phyloP scores from a whole-genome alignment of 1,140 invertebrate genomes.

The Pinna nobilis region DNA sequence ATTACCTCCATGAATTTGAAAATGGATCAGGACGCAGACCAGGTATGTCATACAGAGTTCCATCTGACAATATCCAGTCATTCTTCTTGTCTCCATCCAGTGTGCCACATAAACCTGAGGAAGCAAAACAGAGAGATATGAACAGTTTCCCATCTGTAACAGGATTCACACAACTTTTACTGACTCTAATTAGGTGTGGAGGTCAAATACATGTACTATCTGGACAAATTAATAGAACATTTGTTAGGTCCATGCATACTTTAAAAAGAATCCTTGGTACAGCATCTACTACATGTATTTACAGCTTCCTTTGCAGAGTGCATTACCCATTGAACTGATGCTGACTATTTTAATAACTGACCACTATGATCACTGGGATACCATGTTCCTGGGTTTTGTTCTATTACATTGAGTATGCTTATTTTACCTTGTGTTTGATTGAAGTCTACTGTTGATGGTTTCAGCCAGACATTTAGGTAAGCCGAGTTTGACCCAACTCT shows the following conservation, averaged over 20 bases:
- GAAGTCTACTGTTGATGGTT: conserved; percentile 50
- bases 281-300: too few species aligned
- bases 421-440: conserved; percentile 47
- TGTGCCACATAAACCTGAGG: conserved; percentile 62
- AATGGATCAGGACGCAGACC: conserved; percentile 47
- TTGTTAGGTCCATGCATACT: too few species aligned
- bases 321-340: too few species aligned
- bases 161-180: background rate
- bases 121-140: background rate
- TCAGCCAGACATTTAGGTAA: conserved; percentile 56
- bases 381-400: too few species aligned
- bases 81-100: conserved; percentile 56
- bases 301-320: too few species aligned
- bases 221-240: too few species aligned
- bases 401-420: background rate
- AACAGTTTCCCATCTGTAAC: background rate
- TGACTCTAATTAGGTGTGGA: background rate
- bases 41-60: conserved; percentile 33
- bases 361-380: too few species aligned
- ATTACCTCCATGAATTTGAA: conserved; percentile 57
- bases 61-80: conserved; percentile 51
- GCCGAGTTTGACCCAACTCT: conserved; percentile 20
- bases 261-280: too few species aligned
- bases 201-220: background rate
- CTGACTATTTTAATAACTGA: too few species aligned